phyloP scores from a whole-genome alignment of 2,888 invertebrate species.

The Dicyrtoma fusca region DNA sequence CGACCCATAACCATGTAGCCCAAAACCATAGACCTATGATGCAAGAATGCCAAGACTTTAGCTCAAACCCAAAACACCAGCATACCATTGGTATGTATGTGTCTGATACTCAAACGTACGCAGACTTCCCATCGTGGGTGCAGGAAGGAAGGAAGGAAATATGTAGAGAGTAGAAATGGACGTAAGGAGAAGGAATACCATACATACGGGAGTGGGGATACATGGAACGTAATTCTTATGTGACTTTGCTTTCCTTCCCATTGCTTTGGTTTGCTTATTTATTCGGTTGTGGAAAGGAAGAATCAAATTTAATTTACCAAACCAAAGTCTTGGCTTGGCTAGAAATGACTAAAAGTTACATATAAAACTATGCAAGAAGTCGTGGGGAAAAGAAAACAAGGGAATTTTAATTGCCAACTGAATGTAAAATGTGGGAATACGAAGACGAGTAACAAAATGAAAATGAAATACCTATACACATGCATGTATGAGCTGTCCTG shows the following conservation, averaged over 20 bases:
- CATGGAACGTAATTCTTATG: not conserved
- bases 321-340: constrained; percentile 10
- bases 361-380: constrained; percentile 47
- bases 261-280: constrained; percentile 39
- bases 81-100: not conserved
- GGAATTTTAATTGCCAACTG: constrained; percentile 48
- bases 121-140: no score
- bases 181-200: no score
- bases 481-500: no score
- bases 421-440: constrained; percentile 47
- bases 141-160: no score
- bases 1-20: no score
- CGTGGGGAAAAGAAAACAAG: constrained; percentile 49
- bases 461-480: not conserved
- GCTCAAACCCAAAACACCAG: no score
- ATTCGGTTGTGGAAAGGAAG: constrained; percentile 37
- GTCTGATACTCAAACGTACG: no score
- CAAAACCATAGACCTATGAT: not conserved
- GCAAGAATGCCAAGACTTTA: not conserved
- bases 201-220: no score
- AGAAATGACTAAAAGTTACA: constrained; percentile 30
- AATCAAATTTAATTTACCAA: constrained; percentile 41
- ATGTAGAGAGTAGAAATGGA: not conserved
- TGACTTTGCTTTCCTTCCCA: constrained; percentile 10
- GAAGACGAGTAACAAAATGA: constrained; percentile 5